Conservation (phyloP, 2,888 invertebrate genomes). For the Drosophila setosimentum region DNA sequence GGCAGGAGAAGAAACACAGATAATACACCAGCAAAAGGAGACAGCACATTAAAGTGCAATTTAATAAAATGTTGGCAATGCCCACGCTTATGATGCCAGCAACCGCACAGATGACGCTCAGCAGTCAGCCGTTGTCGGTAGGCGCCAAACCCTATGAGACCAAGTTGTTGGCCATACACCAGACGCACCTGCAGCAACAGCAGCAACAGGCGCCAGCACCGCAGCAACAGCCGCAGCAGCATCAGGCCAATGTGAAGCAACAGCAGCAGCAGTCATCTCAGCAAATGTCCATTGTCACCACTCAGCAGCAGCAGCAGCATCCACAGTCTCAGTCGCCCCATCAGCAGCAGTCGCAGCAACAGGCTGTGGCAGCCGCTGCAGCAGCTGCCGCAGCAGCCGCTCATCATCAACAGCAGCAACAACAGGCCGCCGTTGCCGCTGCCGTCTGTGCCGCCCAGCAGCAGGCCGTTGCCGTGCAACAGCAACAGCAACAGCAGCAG, state of each 20-base stretch:
- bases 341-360: constrained; percentile 77
- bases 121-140: constrained; percentile 85
- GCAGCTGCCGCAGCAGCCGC: constrained; percentile 80
- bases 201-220: constrained; percentile 73
- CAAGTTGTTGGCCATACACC: constrained; percentile 85
- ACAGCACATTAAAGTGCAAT: constrained; percentile 45
- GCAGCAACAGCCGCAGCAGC: constrained; percentile 76
- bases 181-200: constrained; percentile 84
- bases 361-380: constrained; percentile 78
- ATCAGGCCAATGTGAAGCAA: constrained; percentile 69
- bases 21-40: constrained; percentile 35
- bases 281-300: constrained; percentile 78
- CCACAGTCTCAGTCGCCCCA: constrained; percentile 81
- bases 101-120: constrained; percentile 85
- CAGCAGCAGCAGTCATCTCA: constrained; percentile 79
- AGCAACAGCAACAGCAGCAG: constrained; percentile 82
- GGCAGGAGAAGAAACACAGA: constrained; percentile 38
- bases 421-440: constrained; percentile 77
- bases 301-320: constrained; percentile 79
- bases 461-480: constrained; percentile 83
- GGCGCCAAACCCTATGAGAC: constrained; percentile 85
- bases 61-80: constrained; percentile 85
- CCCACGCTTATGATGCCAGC: constrained; percentile 86
- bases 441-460: constrained; percentile 82
- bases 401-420: constrained; percentile 82